phyloP scores from a whole-genome alignment of 1,140 invertebrate genomes.

The Laupala kohalensis region DNA sequence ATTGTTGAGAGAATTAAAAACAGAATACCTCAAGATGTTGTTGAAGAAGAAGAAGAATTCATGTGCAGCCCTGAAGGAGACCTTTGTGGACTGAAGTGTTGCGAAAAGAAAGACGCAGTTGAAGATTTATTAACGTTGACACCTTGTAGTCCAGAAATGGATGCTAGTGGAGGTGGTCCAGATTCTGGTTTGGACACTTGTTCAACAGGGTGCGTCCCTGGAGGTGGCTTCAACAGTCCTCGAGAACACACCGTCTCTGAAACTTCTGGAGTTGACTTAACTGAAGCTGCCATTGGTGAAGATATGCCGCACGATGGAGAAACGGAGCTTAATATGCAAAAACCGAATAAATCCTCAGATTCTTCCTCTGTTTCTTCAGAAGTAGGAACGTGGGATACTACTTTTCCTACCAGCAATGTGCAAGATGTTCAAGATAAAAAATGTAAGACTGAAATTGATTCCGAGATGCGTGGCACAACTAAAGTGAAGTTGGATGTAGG shows the following conservation, averaged over 20 bases:
- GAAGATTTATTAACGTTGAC: neutral
- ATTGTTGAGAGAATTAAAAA: neutral
- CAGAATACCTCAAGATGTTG: neutral
- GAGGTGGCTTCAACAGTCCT: constrained; percentile 26
- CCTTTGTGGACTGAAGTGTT: constrained; percentile 2
- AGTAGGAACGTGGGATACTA: constrained; percentile 40
- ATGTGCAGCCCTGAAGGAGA: neutral
- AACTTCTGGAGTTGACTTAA: constrained; percentile 29
- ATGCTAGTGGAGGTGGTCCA: constrained; percentile 29
- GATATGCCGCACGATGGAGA: constrained; percentile 56
- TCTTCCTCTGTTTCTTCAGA: constrained; percentile 44
- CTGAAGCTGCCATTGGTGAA: constrained; percentile 35
- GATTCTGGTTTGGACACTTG: constrained; percentile 40
- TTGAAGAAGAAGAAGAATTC: constrained; percentile 3
- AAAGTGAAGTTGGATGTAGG: neutral
- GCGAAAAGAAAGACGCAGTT: neutral
- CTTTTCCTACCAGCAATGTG: neutral
- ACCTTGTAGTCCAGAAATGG: constrained; percentile 11
- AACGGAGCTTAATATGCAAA: constrained; percentile 7
- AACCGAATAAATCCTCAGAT: constrained; percentile 42
- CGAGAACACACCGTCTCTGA: constrained; percentile 32
- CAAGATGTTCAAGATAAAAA: neutral
- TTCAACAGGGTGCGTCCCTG: constrained; percentile 25
- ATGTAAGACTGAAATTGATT: neutral
- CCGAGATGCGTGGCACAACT: neutral